Base-by-base conservation (phyloP, 2,113 vertebrate genomes). In the Carettochelys insculpta region DNA sequence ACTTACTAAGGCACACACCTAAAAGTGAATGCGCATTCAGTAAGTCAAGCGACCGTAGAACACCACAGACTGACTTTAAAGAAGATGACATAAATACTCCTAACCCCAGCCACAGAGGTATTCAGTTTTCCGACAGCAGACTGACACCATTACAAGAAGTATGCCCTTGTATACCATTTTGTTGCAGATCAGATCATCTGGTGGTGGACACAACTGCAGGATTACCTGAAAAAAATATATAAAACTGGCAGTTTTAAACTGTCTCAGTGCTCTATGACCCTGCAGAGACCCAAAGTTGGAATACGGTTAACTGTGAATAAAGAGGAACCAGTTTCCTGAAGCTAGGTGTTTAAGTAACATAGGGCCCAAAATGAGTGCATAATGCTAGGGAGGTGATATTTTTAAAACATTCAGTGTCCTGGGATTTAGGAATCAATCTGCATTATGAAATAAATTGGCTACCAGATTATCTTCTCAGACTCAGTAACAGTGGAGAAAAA, bases 111-210 rank as follows among this genome's bases (percentile, higher is more conserved):
- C 84, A 78, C 0, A 10, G 50, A 53, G 61, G 80, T 65, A 45
- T 8, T 89, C 80, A 16, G 38, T 88, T 88, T 78, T 3, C 50
- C 27, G 89, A 47, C 76, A 31, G 54, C 22, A 94, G 80, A 10
- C 38, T 58, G 78, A 77, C 90, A 38, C 38, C 25, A 12, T 81
- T 45, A 93, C 11, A 80, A 93, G 85, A 80, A 52, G 4, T 78
- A 65, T 76, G 93, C 24, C 24, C 89, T 48, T 56, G 87, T 71
- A 81, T 20, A 53, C 80, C 79, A 78, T n/a, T 65, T 94, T 78
- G 51, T 86, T 0, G 0, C 52, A 27, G 88, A 94, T 76, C n/a
- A 85, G 14, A 80, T 89, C 80, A 95, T 31, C 61, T 94, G 45
- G 27, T 29, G 43, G n/a, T 1, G 1, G 85, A 22, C 13, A 80